phyloP scores from a whole-genome alignment of 2,797 vertebrate species.

The Tapirus indicus region DNA sequence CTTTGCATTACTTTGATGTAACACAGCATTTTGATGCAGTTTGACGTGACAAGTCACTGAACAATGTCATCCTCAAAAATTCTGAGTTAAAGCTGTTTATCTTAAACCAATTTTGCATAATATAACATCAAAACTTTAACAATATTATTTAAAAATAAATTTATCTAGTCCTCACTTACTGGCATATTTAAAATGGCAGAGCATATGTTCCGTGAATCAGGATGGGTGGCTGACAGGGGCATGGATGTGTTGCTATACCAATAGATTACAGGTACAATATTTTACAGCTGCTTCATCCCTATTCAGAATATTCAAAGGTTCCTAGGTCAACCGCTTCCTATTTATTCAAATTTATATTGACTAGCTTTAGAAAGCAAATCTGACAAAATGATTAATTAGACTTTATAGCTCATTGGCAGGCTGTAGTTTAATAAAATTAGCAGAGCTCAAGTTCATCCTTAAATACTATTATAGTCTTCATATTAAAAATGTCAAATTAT shows the following conservation, averaged over 20 bases:
- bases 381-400: slow-evolving; percentile 91
- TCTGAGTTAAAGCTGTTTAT: slow-evolving; percentile 75
- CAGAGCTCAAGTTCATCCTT: slow-evolving; percentile 89
- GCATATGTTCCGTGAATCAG: background rate
- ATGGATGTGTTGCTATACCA: slow-evolving; percentile 1
- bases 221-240: background rate
- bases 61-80: slow-evolving; percentile 87
- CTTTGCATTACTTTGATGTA: slow-evolving; percentile 88
- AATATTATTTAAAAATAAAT: background rate
- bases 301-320: slow-evolving; percentile 82
- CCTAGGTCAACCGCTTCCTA: slow-evolving; percentile 86
- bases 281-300: slow-evolving; percentile 77
- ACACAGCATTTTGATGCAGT: slow-evolving; percentile 84
- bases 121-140: background rate
- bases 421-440: slow-evolving; percentile 90
- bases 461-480: slow-evolving; percentile 87
- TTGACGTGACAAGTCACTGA: slow-evolving; percentile 86
- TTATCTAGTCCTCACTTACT: background rate
- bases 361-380: slow-evolving; percentile 87
- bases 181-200: slow-evolving; percentile 12
- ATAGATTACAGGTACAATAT: slow-evolving; percentile 52
- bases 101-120: slow-evolving; percentile 41
- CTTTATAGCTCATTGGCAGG: slow-evolving; percentile 88
- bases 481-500: slow-evolving; percentile 87
- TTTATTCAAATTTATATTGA: slow-evolving; percentile 90